Conservation (phyloP, 2,888 invertebrate genomes). For the Dastarcus helophoroides region DNA sequence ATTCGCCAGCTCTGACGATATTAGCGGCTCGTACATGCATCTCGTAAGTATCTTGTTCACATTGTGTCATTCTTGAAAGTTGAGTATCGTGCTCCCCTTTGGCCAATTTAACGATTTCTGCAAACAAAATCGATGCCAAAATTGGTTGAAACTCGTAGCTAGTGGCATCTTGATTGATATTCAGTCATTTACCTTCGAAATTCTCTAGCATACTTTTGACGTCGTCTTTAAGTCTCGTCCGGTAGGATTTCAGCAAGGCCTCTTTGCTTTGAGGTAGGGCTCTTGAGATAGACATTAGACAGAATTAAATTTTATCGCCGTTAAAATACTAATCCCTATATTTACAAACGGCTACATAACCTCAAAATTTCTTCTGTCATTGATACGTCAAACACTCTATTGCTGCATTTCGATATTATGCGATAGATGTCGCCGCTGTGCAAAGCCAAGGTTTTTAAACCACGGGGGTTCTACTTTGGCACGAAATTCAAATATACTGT, state of each 20-base stretch:
- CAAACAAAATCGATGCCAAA: conserved; percentile 25
- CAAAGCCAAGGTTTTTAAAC: no score
- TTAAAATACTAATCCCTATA: no score
- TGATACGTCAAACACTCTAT: no score
- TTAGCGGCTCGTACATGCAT: conserved; percentile 96
- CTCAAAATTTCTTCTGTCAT: no score
- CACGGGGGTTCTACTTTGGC: no score
- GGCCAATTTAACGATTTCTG: conserved; percentile 81
- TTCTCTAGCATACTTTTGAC: conserved; percentile 96
- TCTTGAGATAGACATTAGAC: conserved; percentile 42
- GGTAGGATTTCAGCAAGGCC: conserved; percentile 88
- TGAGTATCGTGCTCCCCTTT: conserved; percentile 87
- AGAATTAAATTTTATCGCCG: background rate
- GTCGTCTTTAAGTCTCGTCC: conserved; percentile 89
- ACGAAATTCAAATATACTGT: no score
- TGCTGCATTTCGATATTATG: no score
- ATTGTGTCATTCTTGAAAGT: conserved; percentile 79
- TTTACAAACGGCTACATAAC: no score
- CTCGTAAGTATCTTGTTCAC: conserved; percentile 91
- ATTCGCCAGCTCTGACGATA: conserved; percentile 93
- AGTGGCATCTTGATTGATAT: background rate
- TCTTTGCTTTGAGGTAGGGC: conserved; percentile 86
- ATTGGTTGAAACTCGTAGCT: background rate
- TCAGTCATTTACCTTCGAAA: conserved; percentile 63
- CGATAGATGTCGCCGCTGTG: no score